Conservation (phyloP, 2,888 invertebrate species). For the Campoplex capitator region DNA sequence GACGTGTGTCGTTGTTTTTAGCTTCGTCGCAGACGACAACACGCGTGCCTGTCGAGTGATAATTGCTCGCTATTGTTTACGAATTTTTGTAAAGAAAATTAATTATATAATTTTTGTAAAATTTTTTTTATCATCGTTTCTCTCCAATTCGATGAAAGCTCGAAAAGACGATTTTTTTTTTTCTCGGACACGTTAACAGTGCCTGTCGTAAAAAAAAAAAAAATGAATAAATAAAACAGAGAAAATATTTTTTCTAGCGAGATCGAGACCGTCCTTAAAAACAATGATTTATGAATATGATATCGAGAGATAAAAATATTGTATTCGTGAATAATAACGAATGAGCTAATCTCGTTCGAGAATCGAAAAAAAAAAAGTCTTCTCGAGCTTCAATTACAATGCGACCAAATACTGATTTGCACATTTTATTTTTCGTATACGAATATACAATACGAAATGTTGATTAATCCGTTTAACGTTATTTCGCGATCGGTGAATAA, state of each 20-base stretch:
- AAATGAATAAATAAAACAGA: too few relatives aligned
- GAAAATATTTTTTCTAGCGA: slow-evolving; percentile 61
- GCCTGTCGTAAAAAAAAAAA: slow-evolving; percentile 56
- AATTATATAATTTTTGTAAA: not conserved
- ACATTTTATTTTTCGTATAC: not conserved
- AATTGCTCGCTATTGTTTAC: slow-evolving; percentile 6
- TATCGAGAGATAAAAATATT: slow-evolving; percentile 12
- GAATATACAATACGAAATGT: not conserved
- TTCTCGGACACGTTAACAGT: slow-evolving; percentile 20
- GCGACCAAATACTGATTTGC: not conserved
- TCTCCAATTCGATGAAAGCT: not conserved
- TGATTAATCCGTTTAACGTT: not conserved
- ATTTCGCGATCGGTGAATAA: not conserved
- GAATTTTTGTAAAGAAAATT: slow-evolving; percentile 4
- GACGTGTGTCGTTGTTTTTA: slow-evolving; percentile 61
- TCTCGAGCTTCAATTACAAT: not conserved
- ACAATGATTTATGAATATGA: not conserved
- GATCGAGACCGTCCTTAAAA: slow-evolving; percentile 48
- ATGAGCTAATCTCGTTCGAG: slow-evolving; percentile 22
- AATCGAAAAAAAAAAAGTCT: not conserved
- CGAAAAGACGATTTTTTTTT: slow-evolving; percentile 37
- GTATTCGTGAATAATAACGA: slow-evolving; percentile 19
- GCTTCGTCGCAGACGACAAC: slow-evolving; percentile 38
- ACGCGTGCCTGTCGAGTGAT: slow-evolving; percentile 63
- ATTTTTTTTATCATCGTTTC: not conserved